Evolutionary conservation across 2,797 vertebrate genomes (phyloP).

Genomic region (Craterocephalus amniculus): DNA sequence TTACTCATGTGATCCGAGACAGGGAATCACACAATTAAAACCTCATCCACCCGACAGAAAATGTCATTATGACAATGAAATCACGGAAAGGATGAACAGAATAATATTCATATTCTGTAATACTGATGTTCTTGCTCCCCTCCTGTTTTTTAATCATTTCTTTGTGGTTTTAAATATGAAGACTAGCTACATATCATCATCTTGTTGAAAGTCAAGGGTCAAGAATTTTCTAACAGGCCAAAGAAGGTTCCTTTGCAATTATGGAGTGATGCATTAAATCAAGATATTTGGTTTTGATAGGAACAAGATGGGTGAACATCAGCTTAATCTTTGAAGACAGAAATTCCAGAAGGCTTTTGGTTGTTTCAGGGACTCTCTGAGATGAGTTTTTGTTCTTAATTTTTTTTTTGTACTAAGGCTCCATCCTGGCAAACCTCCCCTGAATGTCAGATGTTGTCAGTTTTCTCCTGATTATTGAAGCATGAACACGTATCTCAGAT

Average conservation of each 20-base stretch:
- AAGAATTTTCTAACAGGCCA: not conserved
- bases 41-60: conserved; percentile 17
- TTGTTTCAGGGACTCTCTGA: not conserved
- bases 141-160: not conserved
- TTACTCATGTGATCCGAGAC: conserved; percentile 14
- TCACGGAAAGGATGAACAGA: conserved; percentile 6
- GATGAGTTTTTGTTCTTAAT: not conserved
- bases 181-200: not conserved
- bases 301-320: not conserved
- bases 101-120: not conserved
- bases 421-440: not conserved
- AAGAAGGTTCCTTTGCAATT: not conserved
- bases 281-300: not conserved
- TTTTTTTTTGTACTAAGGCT: not conserved
- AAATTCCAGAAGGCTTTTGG: not conserved
- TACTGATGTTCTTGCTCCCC: no score
- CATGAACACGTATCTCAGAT: not conserved
- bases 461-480: not conserved
- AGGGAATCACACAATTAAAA: conserved; percentile 16
- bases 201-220: not conserved
- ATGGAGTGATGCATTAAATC: not conserved
- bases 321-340: not conserved
- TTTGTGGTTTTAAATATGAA: not conserved
- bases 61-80: not conserved
- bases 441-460: not conserved